Base-by-base conservation (phyloP, 2,113 vertebrate species). In the Misgurnus anguillicaudatus region DNA sequence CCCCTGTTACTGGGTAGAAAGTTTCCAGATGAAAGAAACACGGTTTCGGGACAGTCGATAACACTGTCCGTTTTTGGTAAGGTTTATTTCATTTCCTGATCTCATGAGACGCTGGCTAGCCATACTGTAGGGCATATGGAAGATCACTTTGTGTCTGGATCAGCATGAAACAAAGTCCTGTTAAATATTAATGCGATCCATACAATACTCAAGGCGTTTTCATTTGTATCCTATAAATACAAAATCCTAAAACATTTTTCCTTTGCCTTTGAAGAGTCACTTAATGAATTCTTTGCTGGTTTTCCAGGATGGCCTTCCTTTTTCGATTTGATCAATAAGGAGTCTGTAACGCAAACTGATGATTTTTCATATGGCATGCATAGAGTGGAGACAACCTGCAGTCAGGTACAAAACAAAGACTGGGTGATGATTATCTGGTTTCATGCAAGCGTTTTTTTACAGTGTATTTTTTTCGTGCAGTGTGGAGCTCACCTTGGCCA, bases 401-500 rank as follows among this genome's bases (percentile, higher is more conserved):
- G 92, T 88, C 94, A 98, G 96, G 98, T 99, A 76, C 42, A 63
- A 51, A 62, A 2, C n/a, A 31, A 41, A 45, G 13, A 57, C 17
- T n/a, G 13, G 6, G 7, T n/a, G 5, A 55, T 4, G 19, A 14
- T 57, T n/a, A 19, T 2, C 16, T 57, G 7, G n/a, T 6, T 17
- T 14, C 16, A 5, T n/a, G 4, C 6, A 57, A 14, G 3, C 16
- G 2, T 2, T 57, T 57, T 14, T 57, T 57, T 19, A 51, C 13
- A 14, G 48, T 48, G 47, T 48, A 2, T 55, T 24, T 16, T 48
- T 69, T 58, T 14, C 1, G 16, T 24, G 38, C 16, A 99, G 98
- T 99, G 98, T 61, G 98, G 98, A 0, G 94, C 96, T 85, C 97
- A 99, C 85, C 94, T 99, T 55, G 98, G 98, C 72, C 98, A 99